Evolutionary conservation across 2,113 vertebrate species (phyloP).

Genomic region (Fulica atra): DNA sequence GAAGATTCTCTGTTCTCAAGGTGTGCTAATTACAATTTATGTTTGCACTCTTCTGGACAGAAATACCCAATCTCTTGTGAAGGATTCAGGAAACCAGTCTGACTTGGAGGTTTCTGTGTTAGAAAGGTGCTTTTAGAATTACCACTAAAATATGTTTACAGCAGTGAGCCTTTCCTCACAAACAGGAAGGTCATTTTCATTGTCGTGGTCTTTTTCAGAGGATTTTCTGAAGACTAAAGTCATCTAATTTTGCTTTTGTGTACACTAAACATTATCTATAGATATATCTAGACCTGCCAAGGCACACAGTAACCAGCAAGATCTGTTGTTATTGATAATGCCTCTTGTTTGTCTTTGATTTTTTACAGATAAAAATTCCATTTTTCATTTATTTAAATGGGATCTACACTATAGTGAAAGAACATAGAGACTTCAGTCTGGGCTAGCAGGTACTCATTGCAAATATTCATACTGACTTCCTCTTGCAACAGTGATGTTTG

Average conservation of each 20-base stretch:
- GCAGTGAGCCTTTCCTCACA: not conserved
- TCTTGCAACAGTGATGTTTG: not conserved
- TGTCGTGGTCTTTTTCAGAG: not conserved
- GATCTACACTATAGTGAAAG: not conserved
- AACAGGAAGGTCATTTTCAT: not conserved
- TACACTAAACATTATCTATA: not conserved
- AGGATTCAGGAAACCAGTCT: not conserved
- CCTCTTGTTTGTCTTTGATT: not conserved
- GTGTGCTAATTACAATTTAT: not conserved
- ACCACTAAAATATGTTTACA: not conserved
- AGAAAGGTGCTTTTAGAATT: not conserved
- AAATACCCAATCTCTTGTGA: not conserved
- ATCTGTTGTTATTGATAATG: not conserved
- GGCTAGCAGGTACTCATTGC: not conserved
- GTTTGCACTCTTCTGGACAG: not conserved
- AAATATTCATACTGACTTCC: not conserved
- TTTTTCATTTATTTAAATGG: not conserved
- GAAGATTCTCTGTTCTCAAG: not conserved
- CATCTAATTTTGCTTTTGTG: not conserved
- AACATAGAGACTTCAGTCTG: not conserved
- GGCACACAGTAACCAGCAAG: not conserved
- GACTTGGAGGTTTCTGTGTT: not conserved
- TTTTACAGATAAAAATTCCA: not conserved
- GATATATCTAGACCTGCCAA: not conserved
- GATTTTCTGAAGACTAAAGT: not conserved